phyloP scores from a whole-genome alignment of 2,888 invertebrate genomes.

The Idaea aversata region DNA sequence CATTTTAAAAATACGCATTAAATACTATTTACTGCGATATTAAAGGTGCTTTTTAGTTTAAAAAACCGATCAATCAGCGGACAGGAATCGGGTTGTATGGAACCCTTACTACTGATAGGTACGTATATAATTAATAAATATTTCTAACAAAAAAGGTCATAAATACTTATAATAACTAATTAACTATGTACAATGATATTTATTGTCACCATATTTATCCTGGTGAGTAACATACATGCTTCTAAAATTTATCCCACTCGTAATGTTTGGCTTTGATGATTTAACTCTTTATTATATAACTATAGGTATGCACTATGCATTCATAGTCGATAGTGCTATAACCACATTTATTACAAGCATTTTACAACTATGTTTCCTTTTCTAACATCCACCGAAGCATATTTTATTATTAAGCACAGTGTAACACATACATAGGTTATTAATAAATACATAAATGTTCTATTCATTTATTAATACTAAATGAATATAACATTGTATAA shows the following conservation, averaged over 20 bases:
- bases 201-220: constrained; percentile 74
- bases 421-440: neutral
- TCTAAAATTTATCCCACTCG: constrained; percentile 6
- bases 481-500: neutral
- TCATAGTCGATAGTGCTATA: neutral
- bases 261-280: constrained; percentile 1
- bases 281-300: neutral
- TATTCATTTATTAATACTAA: neutral
- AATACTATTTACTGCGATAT: too few species aligned
- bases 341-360: constrained; percentile 1
- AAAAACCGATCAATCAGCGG: too few species aligned
- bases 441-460: neutral
- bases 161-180: constrained; percentile 28
- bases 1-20: too few species aligned
- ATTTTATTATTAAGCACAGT: constrained; percentile 1
- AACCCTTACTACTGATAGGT: constrained; percentile 7
- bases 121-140: constrained; percentile 31
- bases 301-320: too few species aligned
- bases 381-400: constrained; percentile 16
- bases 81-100: too few species aligned
- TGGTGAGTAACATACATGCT: constrained; percentile 59
- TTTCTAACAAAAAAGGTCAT: constrained; percentile 42
- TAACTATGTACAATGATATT: constrained; percentile 76
- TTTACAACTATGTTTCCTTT: constrained; percentile 10
- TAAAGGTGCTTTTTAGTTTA: too few species aligned